Conservation (phyloP, 2,797 vertebrate genomes). For the Ambastaia sidthimunki region DNA sequence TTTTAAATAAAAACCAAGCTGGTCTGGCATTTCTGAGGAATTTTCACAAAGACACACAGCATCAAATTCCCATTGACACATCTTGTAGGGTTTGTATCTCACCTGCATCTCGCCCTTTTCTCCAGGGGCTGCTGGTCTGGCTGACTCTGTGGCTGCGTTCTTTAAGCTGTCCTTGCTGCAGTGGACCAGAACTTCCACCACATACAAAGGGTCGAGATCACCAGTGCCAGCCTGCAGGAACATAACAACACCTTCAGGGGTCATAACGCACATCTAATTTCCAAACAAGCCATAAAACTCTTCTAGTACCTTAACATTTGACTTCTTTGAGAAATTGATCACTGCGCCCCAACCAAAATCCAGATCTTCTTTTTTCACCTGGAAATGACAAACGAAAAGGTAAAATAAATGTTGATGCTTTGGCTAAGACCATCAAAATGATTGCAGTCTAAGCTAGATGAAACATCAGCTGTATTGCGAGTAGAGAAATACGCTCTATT, state of each 20-base stretch:
- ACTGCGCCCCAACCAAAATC: slow-evolving; percentile 98
- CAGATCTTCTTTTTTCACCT: slow-evolving; percentile 92
- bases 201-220: slow-evolving; percentile 88
- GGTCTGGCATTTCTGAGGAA: background rate
- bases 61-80: no score
- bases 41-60: background rate
- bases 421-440: background rate
- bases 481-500: background rate
- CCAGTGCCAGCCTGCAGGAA: slow-evolving; percentile 79
- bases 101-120: slow-evolving; percentile 98
- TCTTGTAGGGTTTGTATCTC: slow-evolving; percentile 34
- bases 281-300: background rate
- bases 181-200: slow-evolving; percentile 92
- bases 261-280: background rate
- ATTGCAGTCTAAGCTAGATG: background rate
- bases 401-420: background rate
- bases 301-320: slow-evolving; percentile 89
- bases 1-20: background rate
- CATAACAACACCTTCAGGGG: slow-evolving; percentile 11
- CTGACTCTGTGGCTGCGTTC: slow-evolving; percentile 89
- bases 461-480: background rate
- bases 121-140: slow-evolving; percentile 85
- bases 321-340: slow-evolving; percentile 95
- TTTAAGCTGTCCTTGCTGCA: slow-evolving; percentile 95
- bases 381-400: background rate